Base-by-base conservation (phyloP, 2,113 vertebrate genomes). In the Paramisgurnus dabryanus region DNA sequence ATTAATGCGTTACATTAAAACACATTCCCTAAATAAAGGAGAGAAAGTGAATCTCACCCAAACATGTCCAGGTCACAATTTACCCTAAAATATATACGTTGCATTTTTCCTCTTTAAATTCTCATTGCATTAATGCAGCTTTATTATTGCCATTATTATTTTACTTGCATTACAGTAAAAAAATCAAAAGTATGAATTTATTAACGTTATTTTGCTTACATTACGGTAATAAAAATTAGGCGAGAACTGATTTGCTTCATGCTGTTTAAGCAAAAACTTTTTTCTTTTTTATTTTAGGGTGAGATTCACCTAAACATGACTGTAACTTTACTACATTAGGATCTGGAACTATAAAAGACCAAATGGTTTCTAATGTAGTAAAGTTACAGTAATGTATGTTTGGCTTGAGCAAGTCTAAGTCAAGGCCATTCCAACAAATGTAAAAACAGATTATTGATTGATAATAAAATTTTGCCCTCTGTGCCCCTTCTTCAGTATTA, bases 401-500 rank as follows among this genome's bases (percentile, higher is more conserved):
- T 53, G 47, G 47, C 22, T 7, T 39, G 17, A 17, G 27, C 12
- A 4, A 57, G 68, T 58, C 2, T 47, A 10, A 47, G 10, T 47
- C 1, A 34, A 34, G 27, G 27, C 27, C 49, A 53, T 12, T 4
- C 4, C 12, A 17, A 12, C 68, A 17, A 39, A 53, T 53, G 12
- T 53, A 47, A 15, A 34, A 69, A 12, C 5, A 10, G 13, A 15
- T 15, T 40, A 13, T 40, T 57, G 34, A 5, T 40, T 71, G 27
- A 55, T 18, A n/a, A 22, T 40, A 40, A 3, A n/a, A 57, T 53
- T 77, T 5, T 39, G 22, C 12, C 15, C 5, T 67, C 77, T 71
- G 74, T 61, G 64, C 70, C 5, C 58, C 5, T 84, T 78, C 66
- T 39, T 55, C 77, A 80, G 78, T 87, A 60, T 84, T 84, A 84